Evolutionary conservation across 1,140 invertebrate species (phyloP), one percentile per base, ranked within the genome.

Genomic region (Plectrocnemia conspersa): DNA sequence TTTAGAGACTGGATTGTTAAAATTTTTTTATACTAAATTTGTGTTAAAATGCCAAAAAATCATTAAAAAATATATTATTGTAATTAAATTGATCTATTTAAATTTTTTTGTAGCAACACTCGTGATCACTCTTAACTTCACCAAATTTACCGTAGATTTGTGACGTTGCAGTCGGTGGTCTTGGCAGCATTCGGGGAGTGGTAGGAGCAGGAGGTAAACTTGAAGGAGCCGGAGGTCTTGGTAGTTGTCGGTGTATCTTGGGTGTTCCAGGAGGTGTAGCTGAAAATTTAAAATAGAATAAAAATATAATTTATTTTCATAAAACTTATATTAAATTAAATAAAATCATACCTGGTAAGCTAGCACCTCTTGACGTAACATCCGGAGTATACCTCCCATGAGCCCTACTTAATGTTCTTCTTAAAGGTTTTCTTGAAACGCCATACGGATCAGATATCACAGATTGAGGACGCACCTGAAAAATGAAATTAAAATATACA

Each of bases 121-220:
- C n/a, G n/a, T n/a, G n/a, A n/a, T n/a, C n/a, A n/a, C n/a, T n/a
- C n/a, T n/a, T n/a, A n/a, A n/a, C n/a, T n/a, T n/a, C n/a, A n/a
- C n/a, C n/a, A 46, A 27, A 16, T 50, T 52, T 47, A 61, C 59
- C 59, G 32, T 54, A 54, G 5, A 50, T 23, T 52, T 61, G 54
- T 32, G 59, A 61, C 0, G 59, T 46, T 18, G 54, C 69, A 40
- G 67, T 70, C 55, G 67, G 69, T 50, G 69, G 68, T 64, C 67
- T 54, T 13, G 59, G 59, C 16, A 61, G 50, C 72, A 67, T 69
- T 73, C 68, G 63, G 75, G 78, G 65, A 77, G 68, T 71, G 76
- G 77, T 64, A 74, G 78, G 76, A 23, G 76, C 79, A 29, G 77
- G 68, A 15, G 77, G 77, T 61, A 79, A 64, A 57, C 75, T 77